A percentile compares a stretch with the other conserved stretches of the same genome.
phyloP scores from a whole-genome alignment of 1,140 invertebrate genomes.

The Anastatus disparis region DNA sequence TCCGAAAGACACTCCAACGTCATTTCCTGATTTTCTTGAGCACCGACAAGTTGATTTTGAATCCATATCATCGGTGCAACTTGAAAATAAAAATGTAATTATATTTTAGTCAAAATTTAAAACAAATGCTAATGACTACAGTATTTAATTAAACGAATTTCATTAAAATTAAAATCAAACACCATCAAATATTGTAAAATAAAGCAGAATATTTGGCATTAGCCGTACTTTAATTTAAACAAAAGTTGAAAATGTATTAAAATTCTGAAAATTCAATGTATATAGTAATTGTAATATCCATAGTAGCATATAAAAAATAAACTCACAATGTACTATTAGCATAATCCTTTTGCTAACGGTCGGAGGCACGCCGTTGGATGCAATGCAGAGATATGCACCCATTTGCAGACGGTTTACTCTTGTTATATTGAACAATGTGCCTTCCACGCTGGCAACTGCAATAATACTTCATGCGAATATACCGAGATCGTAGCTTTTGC shows the following conservation, averaged over 20 bases:
- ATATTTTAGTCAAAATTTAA: too few species aligned
- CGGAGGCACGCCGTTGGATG: slow-evolving; percentile 87
- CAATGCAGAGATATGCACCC: slow-evolving; percentile 90
- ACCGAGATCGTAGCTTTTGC: too few species aligned
- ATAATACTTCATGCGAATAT: slow-evolving; percentile 44
- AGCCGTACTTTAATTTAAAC: too few species aligned
- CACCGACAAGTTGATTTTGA: slow-evolving; percentile 83
- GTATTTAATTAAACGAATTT: too few species aligned
- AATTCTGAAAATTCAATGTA: too few species aligned
- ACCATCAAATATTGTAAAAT: too few species aligned
- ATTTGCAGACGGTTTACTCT: slow-evolving; percentile 87
- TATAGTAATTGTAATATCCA: too few species aligned
- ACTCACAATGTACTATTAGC: slow-evolving; percentile 88
- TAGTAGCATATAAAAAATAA: slow-evolving; percentile 28
- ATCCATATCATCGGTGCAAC: slow-evolving; percentile 86
- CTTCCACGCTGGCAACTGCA: slow-evolving; percentile 77
- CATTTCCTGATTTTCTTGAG: slow-evolving; percentile 77
- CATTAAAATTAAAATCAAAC: too few species aligned
- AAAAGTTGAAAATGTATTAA: too few species aligned
- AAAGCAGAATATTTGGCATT: too few species aligned
- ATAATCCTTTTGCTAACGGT: slow-evolving; percentile 89
- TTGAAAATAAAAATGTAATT: slow-evolving; percentile 55
- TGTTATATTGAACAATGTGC: slow-evolving; percentile 80
- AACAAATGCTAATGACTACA: too few species aligned
- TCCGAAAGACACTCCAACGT: slow-evolving; percentile 86